Conservation (phyloP, 1,140 invertebrate species). For the Pseudomyrmex dendroicus region DNA sequence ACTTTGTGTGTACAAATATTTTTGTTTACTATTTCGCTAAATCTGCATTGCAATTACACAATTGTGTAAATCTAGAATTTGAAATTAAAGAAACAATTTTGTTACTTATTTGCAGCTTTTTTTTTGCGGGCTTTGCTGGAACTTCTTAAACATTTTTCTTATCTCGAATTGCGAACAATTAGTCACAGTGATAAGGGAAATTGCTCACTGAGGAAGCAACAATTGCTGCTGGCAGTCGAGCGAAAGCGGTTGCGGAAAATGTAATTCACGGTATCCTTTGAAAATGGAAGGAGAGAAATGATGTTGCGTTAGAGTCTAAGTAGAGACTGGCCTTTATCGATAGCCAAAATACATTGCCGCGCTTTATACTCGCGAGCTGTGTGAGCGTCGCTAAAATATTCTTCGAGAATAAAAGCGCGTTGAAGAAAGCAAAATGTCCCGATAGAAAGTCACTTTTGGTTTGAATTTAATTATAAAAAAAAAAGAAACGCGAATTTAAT, state of each 20-base stretch:
- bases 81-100: no score
- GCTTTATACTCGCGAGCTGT: background rate
- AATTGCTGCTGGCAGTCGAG: slow-evolving; percentile 14
- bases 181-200: slow-evolving; percentile 30
- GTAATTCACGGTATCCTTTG: slow-evolving; percentile 40
- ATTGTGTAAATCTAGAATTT: background rate
- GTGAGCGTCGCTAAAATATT: slow-evolving; percentile 10
- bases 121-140: background rate
- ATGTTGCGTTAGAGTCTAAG: slow-evolving; percentile 27
- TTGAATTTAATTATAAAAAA: no score
- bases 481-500: no score
- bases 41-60: background rate
- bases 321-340: slow-evolving; percentile 19
- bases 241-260: slow-evolving; percentile 36
- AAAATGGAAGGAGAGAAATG: slow-evolving; percentile 27
- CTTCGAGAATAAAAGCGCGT: slow-evolving; percentile 18
- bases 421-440: no score
- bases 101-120: no score
- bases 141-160: slow-evolving; percentile 23
- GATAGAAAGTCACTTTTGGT: no score
- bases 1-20: no score
- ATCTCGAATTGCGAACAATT: slow-evolving; percentile 18
- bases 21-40: no score
- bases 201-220: slow-evolving; percentile 15
- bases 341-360: slow-evolving; percentile 18